Evolutionary conservation across 2,797 vertebrate species (phyloP).

Genomic region (Ficedula albicollis): DNA sequence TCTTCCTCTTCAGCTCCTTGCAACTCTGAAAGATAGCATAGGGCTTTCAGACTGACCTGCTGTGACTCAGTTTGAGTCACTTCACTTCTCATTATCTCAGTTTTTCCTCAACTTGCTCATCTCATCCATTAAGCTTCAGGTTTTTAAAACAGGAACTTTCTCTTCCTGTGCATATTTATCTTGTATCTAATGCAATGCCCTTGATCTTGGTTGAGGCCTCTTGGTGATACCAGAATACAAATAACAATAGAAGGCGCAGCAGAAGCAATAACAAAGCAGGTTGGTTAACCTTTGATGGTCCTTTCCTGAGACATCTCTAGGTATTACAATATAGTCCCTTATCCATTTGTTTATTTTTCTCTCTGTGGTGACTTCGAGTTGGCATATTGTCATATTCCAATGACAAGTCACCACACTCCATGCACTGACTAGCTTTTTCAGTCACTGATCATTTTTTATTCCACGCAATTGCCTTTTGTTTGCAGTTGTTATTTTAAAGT

Average conservation of each 20-base stretch:
- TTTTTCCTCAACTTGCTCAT: conserved; percentile 39
- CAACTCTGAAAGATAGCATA: background rate
- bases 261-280: conserved; percentile 59
- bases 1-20: background rate
- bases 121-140: conserved; percentile 2
- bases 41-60: background rate
- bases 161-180: conserved; percentile 59
- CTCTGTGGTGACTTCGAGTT: conserved; percentile 5
- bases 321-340: background rate
- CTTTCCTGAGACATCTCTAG: conserved; percentile 12
- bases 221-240: conserved; percentile 61
- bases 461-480: background rate
- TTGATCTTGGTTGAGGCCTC: conserved; percentile 28
- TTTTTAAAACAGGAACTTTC: conserved; percentile 49
- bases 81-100: conserved; percentile 12
- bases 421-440: background rate
- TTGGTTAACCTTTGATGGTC: conserved; percentile 30
- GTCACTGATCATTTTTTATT: conserved; percentile 27
- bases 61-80: conserved; percentile 29
- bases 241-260: conserved; percentile 59
- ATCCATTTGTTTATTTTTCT: conserved; percentile 3
- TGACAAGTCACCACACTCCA: background rate
- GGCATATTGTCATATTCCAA: background rate
- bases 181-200: background rate
- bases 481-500: conserved; percentile 49